Evolutionary conservation across 2,888 invertebrate genomes (phyloP).

Genomic region (Brenthis ino): DNA sequence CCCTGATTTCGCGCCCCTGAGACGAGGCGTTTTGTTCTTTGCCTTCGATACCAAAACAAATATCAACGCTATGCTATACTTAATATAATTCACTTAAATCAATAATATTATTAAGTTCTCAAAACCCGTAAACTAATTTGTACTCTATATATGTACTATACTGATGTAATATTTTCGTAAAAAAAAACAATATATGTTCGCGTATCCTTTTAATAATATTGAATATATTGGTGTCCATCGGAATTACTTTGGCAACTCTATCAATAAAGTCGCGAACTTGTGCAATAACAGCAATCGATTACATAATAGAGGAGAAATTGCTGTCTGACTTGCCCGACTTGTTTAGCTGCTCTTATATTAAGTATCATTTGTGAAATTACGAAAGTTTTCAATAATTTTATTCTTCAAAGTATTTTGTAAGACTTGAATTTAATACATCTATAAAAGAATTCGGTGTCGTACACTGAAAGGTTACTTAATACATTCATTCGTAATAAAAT

Average conservation of each 20-base stretch:
- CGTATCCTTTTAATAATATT: conserved; percentile 47
- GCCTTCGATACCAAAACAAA: conserved; percentile 1
- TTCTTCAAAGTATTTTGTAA: background rate
- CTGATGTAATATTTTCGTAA: background rate
- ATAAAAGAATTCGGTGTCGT: no score
- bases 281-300: conserved; percentile 73
- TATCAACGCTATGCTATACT: background rate
- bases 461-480: no score
- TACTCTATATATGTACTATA: background rate
- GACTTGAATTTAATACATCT: background rate
- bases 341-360: conserved; percentile 45
- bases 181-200: conserved; percentile 32
- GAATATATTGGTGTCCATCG: conserved; percentile 57
- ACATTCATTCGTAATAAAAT: no score
- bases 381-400: conserved; percentile 16
- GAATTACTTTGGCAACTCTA: conserved; percentile 75
- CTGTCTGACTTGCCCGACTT: conserved; percentile 50
- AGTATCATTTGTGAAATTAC: conserved; percentile 23
- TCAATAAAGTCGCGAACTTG: conserved; percentile 76
- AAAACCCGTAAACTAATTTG: no score
- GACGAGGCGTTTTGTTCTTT: conserved; percentile 42
- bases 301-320: conserved; percentile 63
- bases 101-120: no score
- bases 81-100: no score
- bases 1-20: conserved; percentile 62